Evolutionary conservation across 2,888 invertebrate species (phyloP).

Genomic region (Criorhina ranunculi): DNA sequence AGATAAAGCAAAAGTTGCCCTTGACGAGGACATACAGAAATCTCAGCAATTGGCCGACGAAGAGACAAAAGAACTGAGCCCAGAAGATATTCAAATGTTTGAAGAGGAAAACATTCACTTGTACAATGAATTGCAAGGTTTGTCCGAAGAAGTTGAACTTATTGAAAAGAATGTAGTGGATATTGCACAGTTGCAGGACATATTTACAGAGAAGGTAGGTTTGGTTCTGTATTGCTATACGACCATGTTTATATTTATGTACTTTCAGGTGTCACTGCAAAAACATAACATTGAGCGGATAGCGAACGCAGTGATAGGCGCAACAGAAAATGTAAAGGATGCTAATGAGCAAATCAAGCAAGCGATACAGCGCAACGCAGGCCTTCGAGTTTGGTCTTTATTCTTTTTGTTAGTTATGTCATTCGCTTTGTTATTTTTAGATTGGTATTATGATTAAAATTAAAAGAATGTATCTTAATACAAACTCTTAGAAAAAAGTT

Average conservation of each 20-base stretch:
- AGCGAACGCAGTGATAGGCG: constrained; percentile 93
- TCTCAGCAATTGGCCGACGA: constrained; percentile 81
- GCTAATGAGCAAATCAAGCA: constrained; percentile 98
- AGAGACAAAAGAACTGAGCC: constrained; percentile 86
- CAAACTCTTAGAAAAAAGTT: neutral
- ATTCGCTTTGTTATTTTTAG: constrained; percentile 96
- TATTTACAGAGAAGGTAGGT: constrained; percentile 95
- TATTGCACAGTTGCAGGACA: constrained; percentile 97
- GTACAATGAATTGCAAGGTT: constrained; percentile 93
- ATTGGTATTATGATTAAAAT: constrained; percentile 97
- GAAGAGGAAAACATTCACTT: constrained; percentile 95
- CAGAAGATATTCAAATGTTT: constrained; percentile 96
- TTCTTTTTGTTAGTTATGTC: constrained; percentile 98
- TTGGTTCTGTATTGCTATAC: neutral
- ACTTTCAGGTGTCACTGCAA: constrained; percentile 91
- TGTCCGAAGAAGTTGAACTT: constrained; percentile 95
- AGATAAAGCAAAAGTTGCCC: constrained; percentile 80
- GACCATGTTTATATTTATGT: neutral
- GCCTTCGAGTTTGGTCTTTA: constrained; percentile 96
- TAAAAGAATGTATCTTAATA: constrained; percentile 15
- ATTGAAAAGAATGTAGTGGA: constrained; percentile 97
- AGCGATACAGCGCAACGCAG: constrained; percentile 98
- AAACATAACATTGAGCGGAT: constrained; percentile 97
- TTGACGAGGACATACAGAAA: constrained; percentile 82
- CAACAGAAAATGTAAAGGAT: constrained; percentile 97